Evolutionary conservation across 2,888 invertebrate genomes (phyloP).

Genomic region (Horisme vitalbata): DNA sequence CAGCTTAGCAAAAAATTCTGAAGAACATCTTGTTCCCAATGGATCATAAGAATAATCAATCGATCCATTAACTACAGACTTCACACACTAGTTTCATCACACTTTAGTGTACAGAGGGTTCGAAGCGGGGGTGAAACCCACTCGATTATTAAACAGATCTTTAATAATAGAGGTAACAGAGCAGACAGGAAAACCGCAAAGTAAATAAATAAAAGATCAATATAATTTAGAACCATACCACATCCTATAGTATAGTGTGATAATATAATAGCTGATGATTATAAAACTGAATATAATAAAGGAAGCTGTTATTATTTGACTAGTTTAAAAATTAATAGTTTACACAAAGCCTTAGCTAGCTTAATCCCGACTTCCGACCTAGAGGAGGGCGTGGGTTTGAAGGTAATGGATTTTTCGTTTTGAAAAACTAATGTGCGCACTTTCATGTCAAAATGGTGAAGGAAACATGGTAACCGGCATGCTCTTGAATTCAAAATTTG

Average conservation of each 20-base stretch:
- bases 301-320: too few species aligned
- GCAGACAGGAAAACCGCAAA: constrained; percentile 56
- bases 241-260: constrained; percentile 65
- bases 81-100: constrained; percentile 5
- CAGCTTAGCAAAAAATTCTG: constrained; percentile 3
- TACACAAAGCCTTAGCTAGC: too few species aligned
- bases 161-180: constrained; percentile 20
- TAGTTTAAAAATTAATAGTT: too few species aligned
- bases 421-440: too few species aligned
- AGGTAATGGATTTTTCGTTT: too few species aligned
- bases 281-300: constrained; percentile 54
- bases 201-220: constrained; percentile 62
- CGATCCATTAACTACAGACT: constrained; percentile 16
- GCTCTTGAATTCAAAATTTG: too few species aligned
- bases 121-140: constrained; percentile 7
- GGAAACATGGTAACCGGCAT: too few species aligned
- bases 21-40: constrained; percentile 1
- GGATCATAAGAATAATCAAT: constrained; percentile 8
- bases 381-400: too few species aligned
- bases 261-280: constrained; percentile 68
- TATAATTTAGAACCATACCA: constrained; percentile 59
- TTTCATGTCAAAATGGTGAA: too few species aligned
- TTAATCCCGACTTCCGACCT: too few species aligned
- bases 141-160: constrained; percentile 17
- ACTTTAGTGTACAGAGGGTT: constrained; percentile 12